Percentiles rank a stretch among this genome's conserved stretches.
phyloP scores from a whole-genome alignment of 2,888 invertebrate species.

The Linnaemya tessellans region DNA sequence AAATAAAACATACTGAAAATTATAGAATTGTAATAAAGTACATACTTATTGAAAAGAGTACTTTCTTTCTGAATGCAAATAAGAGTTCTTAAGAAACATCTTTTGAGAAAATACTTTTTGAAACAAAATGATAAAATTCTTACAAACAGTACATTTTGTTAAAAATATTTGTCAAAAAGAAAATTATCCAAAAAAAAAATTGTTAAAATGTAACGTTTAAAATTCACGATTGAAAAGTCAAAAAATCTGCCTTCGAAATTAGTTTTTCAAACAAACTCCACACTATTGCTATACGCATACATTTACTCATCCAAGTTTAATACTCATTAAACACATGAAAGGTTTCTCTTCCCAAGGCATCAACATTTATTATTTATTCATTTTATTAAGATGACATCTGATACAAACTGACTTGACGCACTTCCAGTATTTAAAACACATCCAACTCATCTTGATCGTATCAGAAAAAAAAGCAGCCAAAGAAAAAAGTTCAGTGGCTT shows the following conservation, averaged over 20 bases:
- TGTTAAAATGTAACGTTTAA: too few species aligned
- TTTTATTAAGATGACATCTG: conserved; percentile 61
- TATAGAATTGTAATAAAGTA: too few species aligned
- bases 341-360: neutral
- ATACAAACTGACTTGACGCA: conserved; percentile 70
- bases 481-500: conserved; percentile 66
- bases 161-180: neutral
- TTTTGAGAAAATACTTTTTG: neutral
- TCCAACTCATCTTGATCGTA: conserved; percentile 40
- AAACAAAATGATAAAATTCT: neutral
- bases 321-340: neutral
- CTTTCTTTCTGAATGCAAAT: too few species aligned
- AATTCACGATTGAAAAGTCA: too few species aligned
- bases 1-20: too few species aligned
- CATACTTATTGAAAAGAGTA: too few species aligned
- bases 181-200: too few species aligned
- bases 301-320: neutral
- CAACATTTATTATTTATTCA: conserved; percentile 29
- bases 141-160: neutral
- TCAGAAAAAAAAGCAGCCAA: neutral
- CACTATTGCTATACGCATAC: neutral
- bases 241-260: too few species aligned
- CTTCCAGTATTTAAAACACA: conserved; percentile 70
- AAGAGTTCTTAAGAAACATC: neutral
- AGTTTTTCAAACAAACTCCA: too few species aligned